phyloP scores from a whole-genome alignment of 2,113 vertebrate genomes.

The Castor canadensis region DNA sequence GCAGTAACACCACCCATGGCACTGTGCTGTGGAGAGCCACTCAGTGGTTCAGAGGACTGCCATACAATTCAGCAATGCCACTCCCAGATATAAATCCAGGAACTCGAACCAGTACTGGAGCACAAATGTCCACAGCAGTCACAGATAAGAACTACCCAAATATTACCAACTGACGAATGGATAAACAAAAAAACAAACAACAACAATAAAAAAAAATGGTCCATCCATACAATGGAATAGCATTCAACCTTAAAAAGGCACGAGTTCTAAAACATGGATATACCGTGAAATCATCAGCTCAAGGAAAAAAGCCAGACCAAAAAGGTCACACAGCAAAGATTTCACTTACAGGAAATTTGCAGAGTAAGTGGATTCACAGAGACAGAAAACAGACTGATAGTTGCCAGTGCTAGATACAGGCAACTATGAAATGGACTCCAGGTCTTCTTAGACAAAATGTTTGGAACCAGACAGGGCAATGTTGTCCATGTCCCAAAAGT shows the following conservation, averaged over 20 bases:
- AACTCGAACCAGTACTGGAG: not conserved
- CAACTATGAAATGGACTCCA: not conserved
- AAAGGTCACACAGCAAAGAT: not conserved
- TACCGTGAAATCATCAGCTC: not conserved
- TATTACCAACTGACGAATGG: not conserved
- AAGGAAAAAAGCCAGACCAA: not conserved
- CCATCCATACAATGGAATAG: rapidly evolving
- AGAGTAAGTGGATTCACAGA: not conserved
- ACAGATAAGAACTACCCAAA: not conserved
- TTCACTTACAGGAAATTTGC: rapidly evolving
- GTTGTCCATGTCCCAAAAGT: not conserved
- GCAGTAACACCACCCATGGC: too few relatives aligned
- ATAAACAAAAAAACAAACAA: rapidly evolving
- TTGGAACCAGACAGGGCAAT: not conserved
- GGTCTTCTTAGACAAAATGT: not conserved
- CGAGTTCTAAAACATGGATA: not conserved
- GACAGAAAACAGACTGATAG: not conserved
- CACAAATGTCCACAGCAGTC: not conserved
- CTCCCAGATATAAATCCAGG: not conserved
- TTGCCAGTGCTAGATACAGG: not conserved
- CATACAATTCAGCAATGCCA: not conserved
- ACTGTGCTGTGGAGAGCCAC: not conserved
- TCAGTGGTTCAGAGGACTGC: not conserved
- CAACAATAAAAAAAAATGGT: too few relatives aligned
- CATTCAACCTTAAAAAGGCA: not conserved